These are phyloP conservation scores for Coboldia fuscipes DNA, from an alignment of 1,140 invertebrate genomes.

Conservation along the genomic window DNA sequence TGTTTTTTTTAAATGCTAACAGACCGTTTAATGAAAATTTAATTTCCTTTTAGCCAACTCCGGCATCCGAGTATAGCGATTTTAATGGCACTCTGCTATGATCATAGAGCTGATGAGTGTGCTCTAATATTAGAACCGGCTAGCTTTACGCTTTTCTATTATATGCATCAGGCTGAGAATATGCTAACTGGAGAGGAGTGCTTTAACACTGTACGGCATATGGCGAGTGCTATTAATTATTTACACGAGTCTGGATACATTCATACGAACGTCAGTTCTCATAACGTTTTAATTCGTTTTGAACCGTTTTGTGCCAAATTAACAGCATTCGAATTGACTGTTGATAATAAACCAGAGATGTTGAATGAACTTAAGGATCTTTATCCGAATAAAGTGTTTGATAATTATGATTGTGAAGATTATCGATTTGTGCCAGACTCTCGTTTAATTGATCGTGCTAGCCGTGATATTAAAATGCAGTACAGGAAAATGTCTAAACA, in stretches of 20 bases:
- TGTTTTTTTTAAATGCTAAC: neutral
- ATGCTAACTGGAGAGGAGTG: neutral
- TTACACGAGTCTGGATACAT: constrained; percentile 3
- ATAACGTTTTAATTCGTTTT: constrained; percentile 2
- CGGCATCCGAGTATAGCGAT: neutral
- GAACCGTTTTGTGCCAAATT: constrained; percentile 1
- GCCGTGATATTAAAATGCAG: neutral
- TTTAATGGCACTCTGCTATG: constrained; percentile 2
- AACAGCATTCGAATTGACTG: constrained; percentile 4
- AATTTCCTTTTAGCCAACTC: constrained; percentile 1
- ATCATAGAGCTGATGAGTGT: neutral
- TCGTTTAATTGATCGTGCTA: neutral
- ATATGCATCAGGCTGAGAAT: neutral
- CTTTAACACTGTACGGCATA: neutral
- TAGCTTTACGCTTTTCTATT: constrained; percentile 1
- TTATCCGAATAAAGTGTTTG: neutral
- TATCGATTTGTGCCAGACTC: neutral
- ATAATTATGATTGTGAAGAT: neutral
- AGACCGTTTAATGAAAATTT: neutral
- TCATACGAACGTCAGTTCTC: constrained; percentile 4
- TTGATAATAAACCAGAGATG: neutral
- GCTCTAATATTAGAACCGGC: constrained; percentile 4
- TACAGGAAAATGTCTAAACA: neutral
- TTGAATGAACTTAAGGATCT: neutral
- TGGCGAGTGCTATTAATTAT: constrained; percentile 2